Evolutionary conservation across 1,140 invertebrate species (phyloP).

Genomic region (Meloidogyne hapla): DNA sequence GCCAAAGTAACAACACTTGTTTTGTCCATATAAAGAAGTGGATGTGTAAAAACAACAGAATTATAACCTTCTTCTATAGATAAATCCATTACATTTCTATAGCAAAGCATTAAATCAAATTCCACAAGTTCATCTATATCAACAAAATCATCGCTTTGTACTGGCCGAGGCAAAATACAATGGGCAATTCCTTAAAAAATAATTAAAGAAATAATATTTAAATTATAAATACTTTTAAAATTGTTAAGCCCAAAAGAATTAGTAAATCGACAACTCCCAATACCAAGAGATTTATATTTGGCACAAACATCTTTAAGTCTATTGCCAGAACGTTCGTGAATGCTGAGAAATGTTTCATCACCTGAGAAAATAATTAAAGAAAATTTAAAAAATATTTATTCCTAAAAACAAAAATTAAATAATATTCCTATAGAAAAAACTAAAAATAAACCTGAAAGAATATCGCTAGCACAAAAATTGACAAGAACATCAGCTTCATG

Average conservation of each 20-base stretch:
- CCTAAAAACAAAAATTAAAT: background rate
- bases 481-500: conserved; percentile 28
- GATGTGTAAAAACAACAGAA: conserved; percentile 36
- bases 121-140: conserved; percentile 31
- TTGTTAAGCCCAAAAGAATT: conserved; percentile 28
- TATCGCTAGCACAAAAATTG: conserved; percentile 34
- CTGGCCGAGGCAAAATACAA: conserved; percentile 27
- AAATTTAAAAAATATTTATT: background rate
- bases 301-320: conserved; percentile 24
- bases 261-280: conserved; percentile 31
- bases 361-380: conserved; percentile 17
- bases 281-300: conserved; percentile 22
- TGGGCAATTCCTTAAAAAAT: conserved; percentile 35
- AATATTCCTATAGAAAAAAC: no score
- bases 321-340: conserved; percentile 30
- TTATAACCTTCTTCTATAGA: conserved; percentile 1
- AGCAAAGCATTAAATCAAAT: conserved; percentile 30
- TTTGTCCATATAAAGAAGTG: conserved; percentile 18
- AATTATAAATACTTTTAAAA: conserved; percentile 31
- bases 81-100: conserved; percentile 34
- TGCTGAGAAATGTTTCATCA: conserved; percentile 17
- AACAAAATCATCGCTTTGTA: conserved; percentile 11
- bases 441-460: conserved; percentile 38
- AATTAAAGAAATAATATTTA: conserved; percentile 14
- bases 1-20: conserved; percentile 17